These are phyloP conservation scores for Gymnocephalus cernua DNA, from an alignment of 2,113 vertebrate species.

Conservation along the genomic window DNA sequence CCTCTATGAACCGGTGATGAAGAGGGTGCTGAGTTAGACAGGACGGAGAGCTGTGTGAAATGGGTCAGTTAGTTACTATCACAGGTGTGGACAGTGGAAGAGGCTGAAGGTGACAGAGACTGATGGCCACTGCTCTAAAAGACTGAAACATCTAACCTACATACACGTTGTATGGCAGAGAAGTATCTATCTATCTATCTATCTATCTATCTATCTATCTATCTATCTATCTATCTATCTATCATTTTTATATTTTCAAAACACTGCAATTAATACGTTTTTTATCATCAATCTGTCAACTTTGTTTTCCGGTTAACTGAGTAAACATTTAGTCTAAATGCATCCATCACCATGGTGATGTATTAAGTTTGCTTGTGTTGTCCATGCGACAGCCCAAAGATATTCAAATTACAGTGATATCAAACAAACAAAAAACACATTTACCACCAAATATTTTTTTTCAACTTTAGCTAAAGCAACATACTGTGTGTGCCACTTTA, in stretches of 20 bases:
- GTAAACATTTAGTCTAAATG: neutral
- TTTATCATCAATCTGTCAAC: neutral
- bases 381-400: too few relatives aligned
- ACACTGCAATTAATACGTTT: neutral
- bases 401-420: too few relatives aligned
- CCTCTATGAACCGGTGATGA: constrained; percentile 68
- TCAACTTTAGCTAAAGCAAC: too few relatives aligned
- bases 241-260: too few relatives aligned
- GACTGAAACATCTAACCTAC: constrained; percentile 5
- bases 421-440: too few relatives aligned
- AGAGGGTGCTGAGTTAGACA: constrained; percentile 79
- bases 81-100: constrained; percentile 75
- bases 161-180: neutral
- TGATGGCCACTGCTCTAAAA: constrained; percentile 31
- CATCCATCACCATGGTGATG: too few relatives aligned
- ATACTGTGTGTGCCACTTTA: too few relatives aligned
- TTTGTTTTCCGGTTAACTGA: neutral
- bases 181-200: neutral
- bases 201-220: neutral
- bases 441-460: too few relatives aligned
- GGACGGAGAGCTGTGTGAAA: constrained; percentile 57
- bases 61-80: constrained; percentile 71
- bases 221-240: neutral
- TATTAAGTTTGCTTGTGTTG: too few relatives aligned
- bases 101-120: constrained; percentile 67